Conservation (phyloP, 2,888 invertebrate genomes). For the Cyclophora albipunctata region DNA sequence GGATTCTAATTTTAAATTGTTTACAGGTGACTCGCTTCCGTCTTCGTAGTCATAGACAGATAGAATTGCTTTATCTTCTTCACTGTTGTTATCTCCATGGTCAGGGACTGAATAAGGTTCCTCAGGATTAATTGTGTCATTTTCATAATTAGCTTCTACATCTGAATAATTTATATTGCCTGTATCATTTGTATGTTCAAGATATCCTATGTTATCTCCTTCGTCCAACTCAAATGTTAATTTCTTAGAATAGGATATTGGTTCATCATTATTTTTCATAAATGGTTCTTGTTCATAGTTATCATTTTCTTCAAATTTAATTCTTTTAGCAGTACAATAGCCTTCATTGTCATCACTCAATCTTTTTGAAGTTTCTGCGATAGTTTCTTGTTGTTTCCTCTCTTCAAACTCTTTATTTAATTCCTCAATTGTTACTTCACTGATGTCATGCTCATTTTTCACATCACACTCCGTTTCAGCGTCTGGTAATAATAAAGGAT, state of each 20-base stretch:
- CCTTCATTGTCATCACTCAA: conserved; percentile 51
- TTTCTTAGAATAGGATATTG: too few relatives aligned
- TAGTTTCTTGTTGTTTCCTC: conserved; percentile 21
- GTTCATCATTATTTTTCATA: too few relatives aligned
- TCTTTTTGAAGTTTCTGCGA: conserved; percentile 51
- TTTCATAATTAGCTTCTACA: conserved; percentile 41
- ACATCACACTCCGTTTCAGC: conserved; percentile 50
- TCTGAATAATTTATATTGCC: conserved; percentile 45
- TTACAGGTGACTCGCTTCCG: conserved; percentile 52
- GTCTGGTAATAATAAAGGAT: conserved; percentile 63
- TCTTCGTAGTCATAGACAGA: conserved; percentile 65
- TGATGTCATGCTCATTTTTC: conserved; percentile 56
- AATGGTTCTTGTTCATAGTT: too few relatives aligned
- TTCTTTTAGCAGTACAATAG: conserved; percentile 48
- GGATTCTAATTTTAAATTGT: conserved; percentile 58
- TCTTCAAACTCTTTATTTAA: conserved; percentile 51
- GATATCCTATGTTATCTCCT: conserved; percentile 30
- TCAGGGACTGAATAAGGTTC: conserved; percentile 50
- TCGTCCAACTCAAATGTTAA: conserved; percentile 31
- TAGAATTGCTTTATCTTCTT: conserved; percentile 55
- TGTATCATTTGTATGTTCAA: conserved; percentile 28
- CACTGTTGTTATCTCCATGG: conserved; percentile 53
- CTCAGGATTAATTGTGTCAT: conserved; percentile 47
- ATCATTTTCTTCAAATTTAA: conserved; percentile 42
- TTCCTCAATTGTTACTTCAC: conserved; percentile 61